phyloP scores from a whole-genome alignment of 1,140 invertebrate species.

The Drosophila eugracilis region DNA sequence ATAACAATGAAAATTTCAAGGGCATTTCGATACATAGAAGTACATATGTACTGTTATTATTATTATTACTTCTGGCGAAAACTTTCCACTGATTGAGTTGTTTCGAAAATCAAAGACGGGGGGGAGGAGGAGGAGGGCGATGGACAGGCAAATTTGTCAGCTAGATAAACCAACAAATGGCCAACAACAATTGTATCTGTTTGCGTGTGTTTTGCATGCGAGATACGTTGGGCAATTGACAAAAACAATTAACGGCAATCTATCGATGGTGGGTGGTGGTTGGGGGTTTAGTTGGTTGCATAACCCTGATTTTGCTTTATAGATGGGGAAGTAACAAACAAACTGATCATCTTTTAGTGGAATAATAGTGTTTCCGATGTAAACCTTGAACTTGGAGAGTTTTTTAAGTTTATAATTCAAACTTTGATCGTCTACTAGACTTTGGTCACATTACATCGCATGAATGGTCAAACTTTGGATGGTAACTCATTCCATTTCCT shows the following conservation, averaged over 20 bases:
- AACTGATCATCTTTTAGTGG: neutral
- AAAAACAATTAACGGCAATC: conserved; percentile 50
- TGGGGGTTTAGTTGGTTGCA: conserved; percentile 1
- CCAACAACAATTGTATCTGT: conserved; percentile 29
- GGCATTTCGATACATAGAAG: too few species aligned
- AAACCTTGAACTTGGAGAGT: neutral
- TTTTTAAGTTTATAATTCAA: neutral
- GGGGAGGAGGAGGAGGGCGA: too few species aligned
- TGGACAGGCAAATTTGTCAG: conserved; percentile 45
- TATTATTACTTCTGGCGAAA: conserved; percentile 15
- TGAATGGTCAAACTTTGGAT: too few species aligned
- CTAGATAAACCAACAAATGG: conserved; percentile 46
- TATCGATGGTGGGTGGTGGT: conserved; percentile 5
- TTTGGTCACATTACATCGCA: too few species aligned
- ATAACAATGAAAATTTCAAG: conserved; percentile 25
- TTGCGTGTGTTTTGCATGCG: conserved; percentile 47
- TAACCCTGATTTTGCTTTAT: conserved; percentile 24
- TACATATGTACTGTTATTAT: too few species aligned
- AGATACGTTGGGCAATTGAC: conserved; percentile 36
- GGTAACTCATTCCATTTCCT: too few species aligned
- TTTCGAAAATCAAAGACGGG: conserved; percentile 28
- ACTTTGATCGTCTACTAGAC: too few species aligned
- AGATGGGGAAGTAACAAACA: too few species aligned
- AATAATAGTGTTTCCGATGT: neutral
- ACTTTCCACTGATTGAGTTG: conserved; percentile 66